A percentile compares a stretch with the other conserved stretches of the same genome.
phyloP scores from a whole-genome alignment of 1,140 invertebrate genomes.

The Scaptomyza pallida region DNA sequence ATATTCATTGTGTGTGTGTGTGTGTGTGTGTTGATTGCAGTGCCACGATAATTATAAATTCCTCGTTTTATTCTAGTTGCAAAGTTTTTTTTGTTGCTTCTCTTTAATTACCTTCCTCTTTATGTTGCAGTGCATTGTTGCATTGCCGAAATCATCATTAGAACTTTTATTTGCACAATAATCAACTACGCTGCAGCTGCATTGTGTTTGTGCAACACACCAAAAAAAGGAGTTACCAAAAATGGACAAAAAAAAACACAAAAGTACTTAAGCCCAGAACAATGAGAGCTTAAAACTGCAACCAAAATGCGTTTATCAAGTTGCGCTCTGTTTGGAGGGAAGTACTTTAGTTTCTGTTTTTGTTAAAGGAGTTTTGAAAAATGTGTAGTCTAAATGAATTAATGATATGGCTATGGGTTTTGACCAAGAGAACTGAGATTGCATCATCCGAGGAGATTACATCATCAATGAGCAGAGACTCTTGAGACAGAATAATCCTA shows the following conservation, averaged over 20 bases:
- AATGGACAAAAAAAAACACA: conserved; percentile 9
- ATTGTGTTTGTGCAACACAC: conserved; percentile 51
- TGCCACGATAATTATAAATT: conserved; percentile 63
- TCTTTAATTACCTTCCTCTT: conserved; percentile 69
- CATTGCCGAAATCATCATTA: conserved; percentile 71
- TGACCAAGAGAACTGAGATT: background rate
- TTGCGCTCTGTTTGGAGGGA: conserved; percentile 65
- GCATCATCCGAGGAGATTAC: background rate
- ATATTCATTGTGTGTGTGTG: conserved; percentile 57
- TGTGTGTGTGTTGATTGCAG: conserved; percentile 61
- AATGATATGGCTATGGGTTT: conserved; percentile 10
- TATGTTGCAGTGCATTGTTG: conserved; percentile 48
- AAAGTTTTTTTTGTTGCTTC: conserved; percentile 28
- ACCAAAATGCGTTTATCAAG: conserved; percentile 57
- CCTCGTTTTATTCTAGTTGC: conserved; percentile 28
- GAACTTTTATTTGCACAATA: conserved; percentile 80
- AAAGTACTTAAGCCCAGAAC: conserved; percentile 26
- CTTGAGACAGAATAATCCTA: no score
- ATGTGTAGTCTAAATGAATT: conserved; percentile 12
- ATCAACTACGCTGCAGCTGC: conserved; percentile 50
- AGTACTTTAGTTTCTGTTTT: conserved; percentile 21
- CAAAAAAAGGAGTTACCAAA: conserved; percentile 14
- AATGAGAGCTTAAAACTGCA: conserved; percentile 39
- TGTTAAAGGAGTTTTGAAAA: background rate
- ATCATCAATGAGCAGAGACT: background rate